phyloP scores from a whole-genome alignment of 2,888 invertebrate species.

The Thymelicus sylvestris region DNA sequence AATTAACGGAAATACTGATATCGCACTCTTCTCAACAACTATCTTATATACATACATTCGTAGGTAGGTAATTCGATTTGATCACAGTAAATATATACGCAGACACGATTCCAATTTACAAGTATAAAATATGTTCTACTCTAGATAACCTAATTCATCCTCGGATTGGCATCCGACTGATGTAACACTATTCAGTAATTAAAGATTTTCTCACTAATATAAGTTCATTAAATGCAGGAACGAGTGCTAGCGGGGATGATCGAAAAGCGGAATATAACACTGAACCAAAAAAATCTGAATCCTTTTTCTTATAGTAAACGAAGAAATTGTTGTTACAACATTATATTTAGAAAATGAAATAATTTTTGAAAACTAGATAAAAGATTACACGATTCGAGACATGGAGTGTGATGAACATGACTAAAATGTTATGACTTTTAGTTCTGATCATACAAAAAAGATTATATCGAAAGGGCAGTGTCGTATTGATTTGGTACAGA shows the following conservation, averaged over 20 bases:
- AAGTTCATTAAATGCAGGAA: slow-evolving; percentile 31
- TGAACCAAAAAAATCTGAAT: not conserved
- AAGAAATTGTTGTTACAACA: no score
- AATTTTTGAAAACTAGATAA: no score
- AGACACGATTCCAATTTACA: slow-evolving; percentile 11
- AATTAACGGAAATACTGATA: slow-evolving; percentile 21
- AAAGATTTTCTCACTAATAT: slow-evolving; percentile 35
- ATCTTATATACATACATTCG: slow-evolving; percentile 18
- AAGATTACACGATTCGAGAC: no score
- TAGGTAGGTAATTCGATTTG: slow-evolving; percentile 13
- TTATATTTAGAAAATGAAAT: no score
- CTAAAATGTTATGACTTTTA: no score
- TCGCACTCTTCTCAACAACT: not conserved
- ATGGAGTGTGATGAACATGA: no score
- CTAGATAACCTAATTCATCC: slow-evolving; percentile 19
- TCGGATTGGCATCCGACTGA: slow-evolving; percentile 14
- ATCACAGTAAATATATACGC: slow-evolving; percentile 30
- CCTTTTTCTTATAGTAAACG: no score
- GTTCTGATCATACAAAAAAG: no score
- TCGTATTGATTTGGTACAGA: no score
- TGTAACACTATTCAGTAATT: slow-evolving; percentile 26
- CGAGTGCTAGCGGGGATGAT: not conserved
- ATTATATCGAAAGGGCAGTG: no score
- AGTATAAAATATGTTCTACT: not conserved
- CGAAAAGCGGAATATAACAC: slow-evolving; percentile 1